Evolutionary conservation across 2,113 vertebrate species (phyloP).

Genomic region (Actenoides hombroni): DNA sequence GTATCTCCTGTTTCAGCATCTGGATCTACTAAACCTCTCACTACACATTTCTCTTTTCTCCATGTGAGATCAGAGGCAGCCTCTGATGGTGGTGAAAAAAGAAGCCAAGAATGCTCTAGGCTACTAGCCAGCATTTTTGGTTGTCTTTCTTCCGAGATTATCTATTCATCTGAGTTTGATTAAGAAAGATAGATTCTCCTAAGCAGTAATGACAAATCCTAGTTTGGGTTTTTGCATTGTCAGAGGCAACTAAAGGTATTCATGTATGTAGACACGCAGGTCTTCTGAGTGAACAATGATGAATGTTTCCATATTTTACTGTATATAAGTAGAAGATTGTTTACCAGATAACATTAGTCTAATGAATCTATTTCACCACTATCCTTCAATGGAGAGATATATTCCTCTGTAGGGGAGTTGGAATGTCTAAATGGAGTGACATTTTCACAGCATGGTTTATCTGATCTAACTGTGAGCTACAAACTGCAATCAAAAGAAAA

Average conservation of each 20-base stretch:
- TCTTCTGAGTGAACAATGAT: not conserved
- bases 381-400: not conserved
- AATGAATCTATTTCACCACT: not conserved
- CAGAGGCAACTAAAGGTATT: not conserved
- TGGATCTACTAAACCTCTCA: conserved; percentile 11
- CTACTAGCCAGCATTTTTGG: not conserved
- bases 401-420: not conserved
- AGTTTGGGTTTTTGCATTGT: not conserved
- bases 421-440: not conserved
- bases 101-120: not conserved
- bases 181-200: not conserved
- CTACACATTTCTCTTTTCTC: not conserved
- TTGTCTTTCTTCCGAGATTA: not conserved
- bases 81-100: not conserved
- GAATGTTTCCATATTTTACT: not conserved
- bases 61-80: not conserved
- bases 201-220: not conserved
- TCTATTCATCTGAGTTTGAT: not conserved
- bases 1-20: not conserved
- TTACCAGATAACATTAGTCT: not conserved
- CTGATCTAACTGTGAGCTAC: not conserved
- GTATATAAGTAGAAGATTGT: not conserved
- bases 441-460: not conserved
- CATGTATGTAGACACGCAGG: not conserved
- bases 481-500: not conserved